A percentile compares a stretch with the other conserved stretches of the same genome.
phyloP scores from a whole-genome alignment of 2,797 vertebrate genomes.

The Thaleichthys pacificus region DNA sequence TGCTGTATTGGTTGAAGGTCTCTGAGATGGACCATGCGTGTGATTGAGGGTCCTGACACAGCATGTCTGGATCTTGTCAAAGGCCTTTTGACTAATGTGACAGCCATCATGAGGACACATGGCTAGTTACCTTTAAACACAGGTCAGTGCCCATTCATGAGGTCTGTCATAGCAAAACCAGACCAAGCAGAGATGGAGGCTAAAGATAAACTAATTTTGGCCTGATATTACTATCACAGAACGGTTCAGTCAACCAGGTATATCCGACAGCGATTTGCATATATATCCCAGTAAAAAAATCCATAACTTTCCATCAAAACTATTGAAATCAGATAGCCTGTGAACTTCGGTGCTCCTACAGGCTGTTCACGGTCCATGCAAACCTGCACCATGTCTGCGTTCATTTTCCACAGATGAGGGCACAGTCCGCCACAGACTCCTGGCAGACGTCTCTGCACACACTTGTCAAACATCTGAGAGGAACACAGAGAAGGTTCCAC shows the following conservation, averaged over 20 bases:
- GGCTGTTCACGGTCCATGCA: neutral
- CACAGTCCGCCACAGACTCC: slow-evolving; percentile 44
- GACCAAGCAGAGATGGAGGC: slow-evolving; percentile 3
- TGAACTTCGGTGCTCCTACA: neutral
- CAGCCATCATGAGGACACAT: slow-evolving; percentile 4
- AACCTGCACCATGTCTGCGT: slow-evolving; percentile 50
- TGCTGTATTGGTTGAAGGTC: slow-evolving; percentile 43
- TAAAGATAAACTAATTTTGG: slow-evolving; percentile 9
- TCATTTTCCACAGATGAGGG: slow-evolving; percentile 57
- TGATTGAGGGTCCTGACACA: neutral
- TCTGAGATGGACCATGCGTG: slow-evolving; percentile 21
- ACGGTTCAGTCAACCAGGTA: slow-evolving; percentile 5
- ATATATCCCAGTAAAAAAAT: neutral
- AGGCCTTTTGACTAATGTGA: neutral
- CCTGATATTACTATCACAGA: slow-evolving; percentile 11
- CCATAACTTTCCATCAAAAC: neutral
- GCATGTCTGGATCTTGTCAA: neutral
- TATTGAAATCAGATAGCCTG: neutral
- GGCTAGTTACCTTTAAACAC: neutral
- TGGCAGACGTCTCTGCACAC: slow-evolving; percentile 57
- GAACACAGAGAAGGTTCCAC: slow-evolving; percentile 63
- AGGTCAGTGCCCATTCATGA: neutral
- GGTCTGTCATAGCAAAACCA: neutral
- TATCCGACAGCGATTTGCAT: neutral
- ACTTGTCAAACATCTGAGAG: slow-evolving; percentile 73